phyloP scores from a whole-genome alignment of 2,888 invertebrate species.

The Notocelia uddmanniana region DNA sequence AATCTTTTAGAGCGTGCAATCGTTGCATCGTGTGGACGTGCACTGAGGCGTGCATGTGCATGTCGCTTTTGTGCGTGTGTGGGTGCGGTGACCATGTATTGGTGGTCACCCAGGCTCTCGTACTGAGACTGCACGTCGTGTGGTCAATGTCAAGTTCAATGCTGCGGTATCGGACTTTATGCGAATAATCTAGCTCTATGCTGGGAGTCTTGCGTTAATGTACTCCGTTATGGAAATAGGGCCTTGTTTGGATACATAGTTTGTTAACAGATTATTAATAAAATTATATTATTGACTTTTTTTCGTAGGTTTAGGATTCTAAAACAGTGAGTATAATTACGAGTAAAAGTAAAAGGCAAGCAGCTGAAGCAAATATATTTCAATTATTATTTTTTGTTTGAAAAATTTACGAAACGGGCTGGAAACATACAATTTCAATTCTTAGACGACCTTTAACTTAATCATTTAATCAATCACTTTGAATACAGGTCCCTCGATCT shows the following conservation, averaged over 20 bases:
- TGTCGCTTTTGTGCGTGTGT: constrained; percentile 57
- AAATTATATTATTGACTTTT: background rate
- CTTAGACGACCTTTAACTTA: too few species aligned
- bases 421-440: too few species aligned
- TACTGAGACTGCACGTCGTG: constrained; percentile 59
- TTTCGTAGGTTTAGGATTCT: background rate
- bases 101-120: constrained; percentile 61
- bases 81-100: constrained; percentile 57
- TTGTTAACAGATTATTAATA: constrained; percentile 7
- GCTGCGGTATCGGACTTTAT: constrained; percentile 50
- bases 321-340: background rate
- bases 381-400: background rate
- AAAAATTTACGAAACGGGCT: too few species aligned
- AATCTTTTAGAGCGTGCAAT: constrained; percentile 87
- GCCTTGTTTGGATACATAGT: background rate
- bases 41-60: constrained; percentile 78
- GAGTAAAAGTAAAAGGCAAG: background rate
- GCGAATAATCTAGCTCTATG: constrained; percentile 48
- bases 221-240: background rate
- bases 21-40: constrained; percentile 82
- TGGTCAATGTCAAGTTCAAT: constrained; percentile 70
- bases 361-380: background rate
- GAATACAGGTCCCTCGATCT: too few species aligned
- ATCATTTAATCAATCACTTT: too few species aligned
- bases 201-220: constrained; percentile 21